Percentiles rank a stretch among this genome's conserved stretches.
Evolutionary conservation across 2,797 vertebrate genomes (phyloP).

Genomic region (Hephaestus fuliginosus): DNA sequence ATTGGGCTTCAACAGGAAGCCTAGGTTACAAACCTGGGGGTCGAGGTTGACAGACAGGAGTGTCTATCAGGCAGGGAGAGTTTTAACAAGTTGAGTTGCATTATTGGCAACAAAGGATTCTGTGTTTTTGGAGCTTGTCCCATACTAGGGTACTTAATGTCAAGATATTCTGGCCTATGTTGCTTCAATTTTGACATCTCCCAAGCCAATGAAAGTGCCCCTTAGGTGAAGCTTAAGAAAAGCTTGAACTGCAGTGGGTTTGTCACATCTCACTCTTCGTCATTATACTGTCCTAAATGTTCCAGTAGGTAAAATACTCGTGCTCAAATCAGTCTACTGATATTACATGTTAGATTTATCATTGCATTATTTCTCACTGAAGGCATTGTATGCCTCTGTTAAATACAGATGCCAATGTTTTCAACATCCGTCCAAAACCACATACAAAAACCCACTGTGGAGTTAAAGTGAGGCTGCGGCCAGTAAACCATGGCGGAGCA

Average conservation of each 20-base stretch:
- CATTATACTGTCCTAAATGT: not conserved
- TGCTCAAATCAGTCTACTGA: conserved; percentile 1
- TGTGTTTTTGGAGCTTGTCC: not conserved
- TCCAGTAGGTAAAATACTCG: not conserved
- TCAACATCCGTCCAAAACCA: conserved; percentile 45
- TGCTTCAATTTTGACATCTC: not conserved
- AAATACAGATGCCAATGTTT: conserved; percentile 38
- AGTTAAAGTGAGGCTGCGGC: conserved; percentile 47
- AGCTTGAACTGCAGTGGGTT: not conserved
- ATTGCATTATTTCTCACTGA: conserved; percentile 18
- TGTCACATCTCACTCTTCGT: not conserved
- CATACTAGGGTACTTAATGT: not conserved
- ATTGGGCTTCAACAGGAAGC: not conserved
- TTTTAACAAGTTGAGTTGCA: not conserved
- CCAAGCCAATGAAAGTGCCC: not conserved
- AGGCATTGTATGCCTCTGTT: conserved; percentile 5
- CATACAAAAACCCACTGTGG: conserved; percentile 40
- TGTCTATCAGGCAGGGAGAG: not conserved
- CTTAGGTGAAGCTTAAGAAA: not conserved
- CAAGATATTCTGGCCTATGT: not conserved
- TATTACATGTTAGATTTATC: conserved; percentile 9
- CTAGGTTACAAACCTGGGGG: not conserved
- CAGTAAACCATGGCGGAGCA: conserved; percentile 51
- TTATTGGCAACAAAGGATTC: not conserved
- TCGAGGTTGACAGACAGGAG: not conserved